phyloP scores from a whole-genome alignment of 2,888 invertebrate genomes.

The Polyommatus icarus region DNA sequence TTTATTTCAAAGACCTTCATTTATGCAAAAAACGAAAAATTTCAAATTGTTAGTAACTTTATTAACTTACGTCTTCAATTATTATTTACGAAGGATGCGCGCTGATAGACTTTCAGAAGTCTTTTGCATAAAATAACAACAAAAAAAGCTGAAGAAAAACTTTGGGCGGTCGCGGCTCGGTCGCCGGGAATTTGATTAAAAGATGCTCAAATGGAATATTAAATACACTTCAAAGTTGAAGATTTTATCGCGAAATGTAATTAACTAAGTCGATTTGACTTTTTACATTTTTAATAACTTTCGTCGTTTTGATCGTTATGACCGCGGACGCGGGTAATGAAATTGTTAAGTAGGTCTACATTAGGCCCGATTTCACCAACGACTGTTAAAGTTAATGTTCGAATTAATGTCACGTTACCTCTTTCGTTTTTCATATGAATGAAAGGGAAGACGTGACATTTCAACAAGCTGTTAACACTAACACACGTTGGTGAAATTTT shows the following conservation, averaged over 20 bases:
- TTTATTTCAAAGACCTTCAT: too few species aligned
- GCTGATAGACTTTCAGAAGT: not conserved
- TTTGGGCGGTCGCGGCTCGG: slow-evolving; percentile 12
- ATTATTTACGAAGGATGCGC: not conserved
- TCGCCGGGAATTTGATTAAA: slow-evolving; percentile 21
- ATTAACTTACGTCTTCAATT: not conserved
- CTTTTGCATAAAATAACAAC: slow-evolving; percentile 20
- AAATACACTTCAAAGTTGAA: slow-evolving; percentile 21
- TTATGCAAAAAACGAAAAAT: too few species aligned
- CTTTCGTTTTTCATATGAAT: too few species aligned
- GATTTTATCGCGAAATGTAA: slow-evolving; percentile 18
- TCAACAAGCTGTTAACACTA: too few species aligned
- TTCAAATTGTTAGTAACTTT: too few species aligned
- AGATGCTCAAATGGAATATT: slow-evolving; percentile 23
- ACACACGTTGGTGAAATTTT: too few species aligned
- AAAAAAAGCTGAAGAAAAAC: slow-evolving; percentile 14
- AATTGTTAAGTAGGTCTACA: not conserved
- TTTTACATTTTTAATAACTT: slow-evolving; percentile 11
- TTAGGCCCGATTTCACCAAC: too few species aligned
- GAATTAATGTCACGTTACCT: too few species aligned
- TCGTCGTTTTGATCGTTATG: not conserved
- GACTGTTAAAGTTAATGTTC: too few species aligned
- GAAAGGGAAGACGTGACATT: too few species aligned
- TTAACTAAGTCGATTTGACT: slow-evolving; percentile 19
- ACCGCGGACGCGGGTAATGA: not conserved